Conservation (phyloP, 2,888 invertebrate genomes). For the Heliconius hortense region DNA sequence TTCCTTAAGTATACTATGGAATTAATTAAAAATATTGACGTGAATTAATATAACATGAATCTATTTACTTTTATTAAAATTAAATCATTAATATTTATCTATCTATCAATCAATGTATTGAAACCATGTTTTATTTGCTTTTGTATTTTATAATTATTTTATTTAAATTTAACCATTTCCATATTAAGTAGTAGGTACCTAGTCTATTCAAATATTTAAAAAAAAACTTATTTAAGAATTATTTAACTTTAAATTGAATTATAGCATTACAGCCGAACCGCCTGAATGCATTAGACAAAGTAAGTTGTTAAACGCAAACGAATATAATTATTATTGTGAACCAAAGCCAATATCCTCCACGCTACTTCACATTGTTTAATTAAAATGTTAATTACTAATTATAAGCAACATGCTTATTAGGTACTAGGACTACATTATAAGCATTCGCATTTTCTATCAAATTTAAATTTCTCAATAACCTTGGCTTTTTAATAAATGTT, state of each 20-base stretch:
- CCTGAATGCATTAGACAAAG: background rate
- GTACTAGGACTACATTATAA: background rate
- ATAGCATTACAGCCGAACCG: background rate
- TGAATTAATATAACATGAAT: background rate
- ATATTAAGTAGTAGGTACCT: background rate
- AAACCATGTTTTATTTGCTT: background rate
- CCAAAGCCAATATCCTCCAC: slow-evolving; percentile 12
- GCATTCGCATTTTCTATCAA: background rate
- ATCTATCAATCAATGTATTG: background rate
- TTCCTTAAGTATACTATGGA: too few species aligned
- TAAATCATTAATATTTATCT: background rate
- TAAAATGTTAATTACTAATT: slow-evolving; percentile 34
- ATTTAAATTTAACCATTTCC: background rate
- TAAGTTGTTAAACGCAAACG: background rate
- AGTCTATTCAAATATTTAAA: background rate
- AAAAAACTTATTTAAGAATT: background rate
- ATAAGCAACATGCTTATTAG: slow-evolving; percentile 26
- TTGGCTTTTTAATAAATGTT: slow-evolving; percentile 23
- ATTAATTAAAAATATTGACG: too few species aligned
- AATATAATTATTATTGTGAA: background rate
- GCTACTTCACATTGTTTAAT: slow-evolving; percentile 10
- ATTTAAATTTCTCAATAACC: slow-evolving; percentile 12
- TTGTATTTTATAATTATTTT: background rate
- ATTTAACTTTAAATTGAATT: background rate
- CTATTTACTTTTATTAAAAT: background rate